Conservation (phyloP, 2,888 invertebrate genomes). For the Thecocarcelia acutangulata region DNA sequence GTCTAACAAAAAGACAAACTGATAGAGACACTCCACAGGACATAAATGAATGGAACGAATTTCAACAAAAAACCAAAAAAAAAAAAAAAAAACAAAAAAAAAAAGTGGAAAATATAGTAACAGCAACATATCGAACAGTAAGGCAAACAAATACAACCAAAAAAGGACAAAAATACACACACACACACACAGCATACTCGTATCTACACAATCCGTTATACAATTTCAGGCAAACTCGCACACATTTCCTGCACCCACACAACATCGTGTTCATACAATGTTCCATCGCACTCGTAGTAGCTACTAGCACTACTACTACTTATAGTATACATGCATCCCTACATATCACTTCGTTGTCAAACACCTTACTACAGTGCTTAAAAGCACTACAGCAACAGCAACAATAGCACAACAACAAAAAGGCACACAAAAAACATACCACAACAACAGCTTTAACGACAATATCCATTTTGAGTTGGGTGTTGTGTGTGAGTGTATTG, state of each 20-base stretch:
- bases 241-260: conserved; percentile 40
- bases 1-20: conserved; percentile 48
- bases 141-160: conserved; percentile 44
- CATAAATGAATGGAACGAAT: conserved; percentile 52
- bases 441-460: conserved; percentile 45
- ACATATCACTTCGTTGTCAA: conserved; percentile 21
- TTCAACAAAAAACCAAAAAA: too few relatives aligned
- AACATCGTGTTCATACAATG: conserved; percentile 28
- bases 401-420: conserved; percentile 1
- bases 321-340: neutral
- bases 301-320: neutral
- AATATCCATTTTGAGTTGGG: conserved; percentile 15
- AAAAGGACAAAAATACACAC: conserved; percentile 12
- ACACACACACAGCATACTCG: neutral
- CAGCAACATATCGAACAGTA: conserved; percentile 52
- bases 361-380: conserved; percentile 22
- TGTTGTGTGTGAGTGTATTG: conserved; percentile 20
- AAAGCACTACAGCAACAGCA: neutral
- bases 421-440: conserved; percentile 21
- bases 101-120: conserved; percentile 20
- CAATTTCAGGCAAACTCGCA: conserved; percentile 2
- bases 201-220: neutral
- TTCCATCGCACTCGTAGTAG: conserved; percentile 27
- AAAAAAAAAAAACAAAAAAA: too few relatives aligned
- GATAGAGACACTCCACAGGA: conserved; percentile 57